Conservation (phyloP, 2,113 vertebrate genomes). For the Gracilinanus agilis region DNA sequence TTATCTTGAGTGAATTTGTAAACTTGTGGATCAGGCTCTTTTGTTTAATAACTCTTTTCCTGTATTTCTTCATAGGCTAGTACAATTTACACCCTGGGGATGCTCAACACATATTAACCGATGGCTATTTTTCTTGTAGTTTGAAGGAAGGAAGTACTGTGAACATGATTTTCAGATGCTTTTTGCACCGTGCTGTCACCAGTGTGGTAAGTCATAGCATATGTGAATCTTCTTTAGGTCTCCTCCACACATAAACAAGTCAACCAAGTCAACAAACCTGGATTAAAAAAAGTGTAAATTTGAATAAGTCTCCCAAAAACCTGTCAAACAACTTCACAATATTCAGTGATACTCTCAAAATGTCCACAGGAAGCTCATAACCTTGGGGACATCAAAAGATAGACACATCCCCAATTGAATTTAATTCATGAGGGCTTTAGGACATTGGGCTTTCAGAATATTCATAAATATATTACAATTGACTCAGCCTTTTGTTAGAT, state of each 20-base stretch:
- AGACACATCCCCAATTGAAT: neutral
- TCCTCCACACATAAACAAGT: neutral
- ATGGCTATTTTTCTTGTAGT: constrained; percentile 86
- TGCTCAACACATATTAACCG: neutral
- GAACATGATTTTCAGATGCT: constrained; percentile 99
- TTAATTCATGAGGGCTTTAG: neutral
- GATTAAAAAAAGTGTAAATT: neutral
- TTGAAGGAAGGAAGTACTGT: constrained; percentile 98
- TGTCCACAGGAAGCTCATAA: neutral
- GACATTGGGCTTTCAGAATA: neutral
- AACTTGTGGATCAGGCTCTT: neutral
- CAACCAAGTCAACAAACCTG: neutral
- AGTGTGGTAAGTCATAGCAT: constrained; percentile 93
- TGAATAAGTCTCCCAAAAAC: neutral
- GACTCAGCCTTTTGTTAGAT: neutral
- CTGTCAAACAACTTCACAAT: neutral
- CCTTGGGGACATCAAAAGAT: neutral
- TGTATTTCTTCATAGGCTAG: neutral
- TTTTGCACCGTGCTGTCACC: constrained; percentile 98
- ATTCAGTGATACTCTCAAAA: neutral
- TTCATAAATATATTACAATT: neutral
- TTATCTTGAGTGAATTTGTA: constrained; percentile 11
- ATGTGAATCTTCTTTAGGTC: neutral
- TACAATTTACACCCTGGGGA: neutral
- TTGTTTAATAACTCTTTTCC: constrained; percentile 2